Evolutionary conservation across 2,113 vertebrate genomes (phyloP), one percentile per base, ranked within the genome.

Genomic region (Pantherophis guttatus): DNA sequence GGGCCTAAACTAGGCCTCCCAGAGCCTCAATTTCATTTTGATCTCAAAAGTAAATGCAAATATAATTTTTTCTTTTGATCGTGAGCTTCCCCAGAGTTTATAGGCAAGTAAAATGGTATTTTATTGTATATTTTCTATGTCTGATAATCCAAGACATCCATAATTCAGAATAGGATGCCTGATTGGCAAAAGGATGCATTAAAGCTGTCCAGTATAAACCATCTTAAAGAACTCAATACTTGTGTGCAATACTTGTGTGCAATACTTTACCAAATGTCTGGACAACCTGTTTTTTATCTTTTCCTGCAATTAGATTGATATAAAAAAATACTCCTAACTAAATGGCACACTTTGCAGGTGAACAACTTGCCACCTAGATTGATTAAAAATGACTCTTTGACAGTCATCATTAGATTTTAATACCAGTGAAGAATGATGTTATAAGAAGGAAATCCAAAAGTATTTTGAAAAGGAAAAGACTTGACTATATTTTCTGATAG

Each of bases 391-490:
- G 65, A 23, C 8, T 52, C n/a, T 24, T 52, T 39, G 57, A 23
- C 21, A 55, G 52, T 70, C 44, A 21, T 91, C 13, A 81, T 10
- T 33, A 75, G 29, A 15, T 52, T 39, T 50, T 65, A 90, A 70
- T 91, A 33, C n/a, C 65, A 91, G 21, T 91, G 85, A 91, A 91
- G 70, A 13, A 33, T 85, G 17, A 57, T 91, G 55, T 91, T 86
- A 24, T 44, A 6, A 57, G 3, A 86, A 91, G 53, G 12, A 91
- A 24, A 54, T 91, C 21, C 39, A 7, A 85, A 44, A 21, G 55
- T 29, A 48, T 91, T 85, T 81, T 91, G 8, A 50, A 90, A n/a
- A 70, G 59, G 54, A 52, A 54, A 7, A 39, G 23, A 55, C 52
- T 85, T 48, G 52, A 23, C 13, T 57, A 10, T 54, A 48, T 57